Percentiles rank a stretch among this genome's conserved stretches.
Evolutionary conservation across 2,113 vertebrate species (phyloP).

Genomic region (Phasianus colchicus): DNA sequence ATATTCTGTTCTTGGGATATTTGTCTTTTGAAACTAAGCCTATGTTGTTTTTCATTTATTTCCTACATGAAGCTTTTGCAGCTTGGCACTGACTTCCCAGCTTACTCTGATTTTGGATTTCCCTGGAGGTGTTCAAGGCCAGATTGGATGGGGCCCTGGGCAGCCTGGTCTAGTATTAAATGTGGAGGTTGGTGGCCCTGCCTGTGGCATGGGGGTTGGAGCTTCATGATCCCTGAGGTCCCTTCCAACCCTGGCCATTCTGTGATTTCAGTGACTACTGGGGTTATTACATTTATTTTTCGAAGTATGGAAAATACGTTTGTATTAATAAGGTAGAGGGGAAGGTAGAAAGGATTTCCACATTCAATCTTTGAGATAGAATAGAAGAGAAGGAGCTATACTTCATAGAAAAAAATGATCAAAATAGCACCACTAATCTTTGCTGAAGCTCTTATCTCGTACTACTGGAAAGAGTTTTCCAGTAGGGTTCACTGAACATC

Average conservation of each 20-base stretch:
- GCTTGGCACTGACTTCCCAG: neutral
- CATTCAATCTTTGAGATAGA: neutral
- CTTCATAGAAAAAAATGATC: neutral
- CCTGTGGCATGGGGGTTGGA: too few relatives aligned
- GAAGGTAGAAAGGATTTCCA: neutral
- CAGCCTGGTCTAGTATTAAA: too few relatives aligned
- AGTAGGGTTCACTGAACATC: neutral
- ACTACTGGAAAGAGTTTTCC: neutral
- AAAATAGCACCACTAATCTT: neutral
- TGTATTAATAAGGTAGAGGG: neutral
- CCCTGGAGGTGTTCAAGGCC: neutral
- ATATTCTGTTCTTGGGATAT: neutral
- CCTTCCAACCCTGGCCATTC: too few relatives aligned
- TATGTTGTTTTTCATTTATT: neutral
- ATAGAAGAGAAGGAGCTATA: neutral
- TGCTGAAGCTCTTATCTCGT: neutral
- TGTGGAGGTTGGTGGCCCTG: too few relatives aligned
- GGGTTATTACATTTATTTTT: neutral
- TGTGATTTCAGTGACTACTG: neutral
- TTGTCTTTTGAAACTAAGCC: neutral
- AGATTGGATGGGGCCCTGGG: too few relatives aligned
- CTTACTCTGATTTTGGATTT: neutral
- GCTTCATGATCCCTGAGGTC: too few relatives aligned
- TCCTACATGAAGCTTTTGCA: neutral
- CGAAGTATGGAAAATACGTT: neutral